Evolutionary conservation across 2,113 vertebrate genomes (phyloP).

Genomic region (Sinosuthora webbiana): DNA sequence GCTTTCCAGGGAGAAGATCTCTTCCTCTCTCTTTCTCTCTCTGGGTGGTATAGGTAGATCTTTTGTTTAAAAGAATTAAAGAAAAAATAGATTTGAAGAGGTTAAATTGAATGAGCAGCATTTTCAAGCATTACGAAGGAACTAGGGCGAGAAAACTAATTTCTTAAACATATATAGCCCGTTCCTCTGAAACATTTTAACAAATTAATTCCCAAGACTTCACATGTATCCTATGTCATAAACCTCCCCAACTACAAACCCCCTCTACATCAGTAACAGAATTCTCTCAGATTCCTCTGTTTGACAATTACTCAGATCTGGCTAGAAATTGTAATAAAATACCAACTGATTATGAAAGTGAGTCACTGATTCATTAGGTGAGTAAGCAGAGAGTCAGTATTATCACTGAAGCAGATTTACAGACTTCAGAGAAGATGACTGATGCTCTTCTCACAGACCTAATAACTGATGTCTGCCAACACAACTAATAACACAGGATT

Average conservation of each 20-base stretch:
- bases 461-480: not conserved
- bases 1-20: not conserved
- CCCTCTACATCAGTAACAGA: not conserved
- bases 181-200: not conserved
- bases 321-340: not conserved
- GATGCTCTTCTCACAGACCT: not conserved
- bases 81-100: not conserved
- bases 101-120: not conserved
- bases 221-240: not conserved
- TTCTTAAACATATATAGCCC: not conserved
- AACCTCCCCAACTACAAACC: rapidly evolving
- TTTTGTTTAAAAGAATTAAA: not conserved
- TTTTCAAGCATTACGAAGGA: not conserved
- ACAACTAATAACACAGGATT: not conserved
- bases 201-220: not conserved
- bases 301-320: not conserved
- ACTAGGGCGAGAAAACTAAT: not conserved
- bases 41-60: not conserved
- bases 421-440: not conserved
- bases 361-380: not conserved
- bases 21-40: not conserved
- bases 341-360: not conserved
- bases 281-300: not conserved
- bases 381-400: not conserved
- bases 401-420: not conserved